Conservation (phyloP, 2,113 vertebrate species). For the Chloropsis hardwickii region DNA sequence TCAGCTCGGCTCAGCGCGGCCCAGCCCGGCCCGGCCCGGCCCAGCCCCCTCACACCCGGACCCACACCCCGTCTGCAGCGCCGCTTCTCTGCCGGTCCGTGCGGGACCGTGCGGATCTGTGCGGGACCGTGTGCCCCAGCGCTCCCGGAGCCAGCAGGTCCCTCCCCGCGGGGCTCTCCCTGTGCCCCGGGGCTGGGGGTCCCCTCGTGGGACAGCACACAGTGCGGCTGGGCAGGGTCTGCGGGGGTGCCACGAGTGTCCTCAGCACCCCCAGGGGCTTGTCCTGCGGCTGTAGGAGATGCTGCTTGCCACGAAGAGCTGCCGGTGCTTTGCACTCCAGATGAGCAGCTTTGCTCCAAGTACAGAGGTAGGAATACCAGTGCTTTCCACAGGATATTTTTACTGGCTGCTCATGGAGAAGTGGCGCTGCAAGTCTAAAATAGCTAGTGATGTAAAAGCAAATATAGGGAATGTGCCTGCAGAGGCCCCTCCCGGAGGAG, state of each 20-base stretch:
- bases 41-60: not conserved
- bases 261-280: rapidly evolving
- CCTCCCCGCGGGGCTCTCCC: not conserved
- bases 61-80: not conserved
- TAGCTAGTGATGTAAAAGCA: conserved; percentile 12
- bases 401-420: not conserved
- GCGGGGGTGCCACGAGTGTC: rapidly evolving
- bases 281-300: rapidly evolving
- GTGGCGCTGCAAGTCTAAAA: conserved; percentile 14
- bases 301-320: not conserved
- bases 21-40: too few species aligned
- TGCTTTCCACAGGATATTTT: conserved; percentile 8
- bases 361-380: not conserved
- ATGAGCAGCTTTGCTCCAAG: not conserved
- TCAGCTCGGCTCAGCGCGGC: too few species aligned
- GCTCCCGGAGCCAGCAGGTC: rapidly evolving
- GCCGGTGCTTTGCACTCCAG: not conserved
- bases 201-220: rapidly evolving
- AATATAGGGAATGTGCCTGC: not conserved
- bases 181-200: rapidly evolving
- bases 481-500: not conserved
- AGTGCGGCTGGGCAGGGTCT: not conserved
- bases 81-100: rapidly evolving
- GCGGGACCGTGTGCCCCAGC: too few species aligned
- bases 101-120: rapidly evolving